Percentiles rank a stretch among this genome's conserved stretches.
Conservation (phyloP, 2,888 invertebrate genomes). For the Temnothorax ravouxi region DNA sequence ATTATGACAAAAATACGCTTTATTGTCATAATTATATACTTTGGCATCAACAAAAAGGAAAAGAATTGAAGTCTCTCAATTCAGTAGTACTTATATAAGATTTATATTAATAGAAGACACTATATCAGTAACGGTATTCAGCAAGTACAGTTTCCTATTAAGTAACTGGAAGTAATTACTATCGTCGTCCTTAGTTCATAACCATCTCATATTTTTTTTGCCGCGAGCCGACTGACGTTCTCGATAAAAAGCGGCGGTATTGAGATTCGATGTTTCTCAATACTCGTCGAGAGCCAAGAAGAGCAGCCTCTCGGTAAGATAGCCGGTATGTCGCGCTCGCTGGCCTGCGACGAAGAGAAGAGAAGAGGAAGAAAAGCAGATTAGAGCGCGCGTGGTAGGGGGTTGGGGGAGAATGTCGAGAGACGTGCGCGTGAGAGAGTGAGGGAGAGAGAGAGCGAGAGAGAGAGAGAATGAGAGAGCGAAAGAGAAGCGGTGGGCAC, state of each 20-base stretch:
- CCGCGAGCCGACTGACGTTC: background rate
- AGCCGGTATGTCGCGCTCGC: slow-evolving; percentile 66
- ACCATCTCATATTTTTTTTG: background rate
- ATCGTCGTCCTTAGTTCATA: background rate
- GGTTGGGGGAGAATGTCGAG: slow-evolving; percentile 85
- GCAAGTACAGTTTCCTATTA: background rate
- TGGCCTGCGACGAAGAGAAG: slow-evolving; percentile 63
- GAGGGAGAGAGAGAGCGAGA: slow-evolving; percentile 24
- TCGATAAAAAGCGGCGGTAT: slow-evolving; percentile 14
- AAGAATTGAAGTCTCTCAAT: background rate
- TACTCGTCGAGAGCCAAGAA: slow-evolving; percentile 19
- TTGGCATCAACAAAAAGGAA: background rate
- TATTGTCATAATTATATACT: background rate
- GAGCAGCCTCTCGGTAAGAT: slow-evolving; percentile 23
- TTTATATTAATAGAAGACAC: background rate
- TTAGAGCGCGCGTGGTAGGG: slow-evolving; percentile 82
- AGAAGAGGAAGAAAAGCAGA: slow-evolving; percentile 65
- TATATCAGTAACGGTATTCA: background rate
- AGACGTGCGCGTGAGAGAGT: slow-evolving; percentile 83
- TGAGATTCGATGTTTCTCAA: slow-evolving; percentile 27
- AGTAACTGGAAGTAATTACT: background rate
- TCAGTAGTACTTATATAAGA: background rate
- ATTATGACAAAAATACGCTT: background rate
- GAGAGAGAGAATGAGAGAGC: no score
- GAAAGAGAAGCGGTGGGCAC: slow-evolving; percentile 36